These are phyloP conservation scores for Tapirus terrestris DNA, from an alignment of 2,113 vertebrate species.

Conservation along the genomic window DNA sequence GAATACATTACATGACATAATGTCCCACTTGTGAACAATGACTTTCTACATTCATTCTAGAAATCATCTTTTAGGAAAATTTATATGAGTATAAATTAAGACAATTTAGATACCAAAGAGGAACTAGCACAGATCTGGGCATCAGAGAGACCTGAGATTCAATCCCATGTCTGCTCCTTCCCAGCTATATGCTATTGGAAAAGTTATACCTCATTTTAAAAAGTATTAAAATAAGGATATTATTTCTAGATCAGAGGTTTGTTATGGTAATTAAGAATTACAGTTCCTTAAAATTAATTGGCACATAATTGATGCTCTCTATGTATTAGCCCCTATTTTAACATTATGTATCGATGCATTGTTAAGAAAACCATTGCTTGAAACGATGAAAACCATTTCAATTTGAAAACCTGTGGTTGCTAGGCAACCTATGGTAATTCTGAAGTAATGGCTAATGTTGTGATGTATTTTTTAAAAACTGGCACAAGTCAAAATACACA, in stretches of 20 bases:
- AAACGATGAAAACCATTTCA: neutral
- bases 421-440: neutral
- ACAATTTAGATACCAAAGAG: neutral
- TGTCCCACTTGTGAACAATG: neutral
- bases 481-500: neutral
- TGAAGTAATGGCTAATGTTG: neutral
- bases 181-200: neutral
- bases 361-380: conserved; percentile 10
- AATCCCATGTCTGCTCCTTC: neutral
- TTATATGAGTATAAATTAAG: conserved; percentile 23
- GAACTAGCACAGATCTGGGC: neutral
- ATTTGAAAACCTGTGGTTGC: neutral
- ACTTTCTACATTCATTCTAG: neutral
- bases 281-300: neutral
- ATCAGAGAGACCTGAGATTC: neutral
- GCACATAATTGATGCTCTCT: neutral
- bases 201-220: neutral
- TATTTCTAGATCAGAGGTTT: neutral
- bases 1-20: neutral
- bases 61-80: neutral
- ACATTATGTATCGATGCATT: neutral
- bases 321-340: neutral
- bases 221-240: neutral
- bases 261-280: conserved; percentile 8
- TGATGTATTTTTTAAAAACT: neutral